phyloP scores from a whole-genome alignment of 2,113 vertebrate species.

The Nicator chloris region DNA sequence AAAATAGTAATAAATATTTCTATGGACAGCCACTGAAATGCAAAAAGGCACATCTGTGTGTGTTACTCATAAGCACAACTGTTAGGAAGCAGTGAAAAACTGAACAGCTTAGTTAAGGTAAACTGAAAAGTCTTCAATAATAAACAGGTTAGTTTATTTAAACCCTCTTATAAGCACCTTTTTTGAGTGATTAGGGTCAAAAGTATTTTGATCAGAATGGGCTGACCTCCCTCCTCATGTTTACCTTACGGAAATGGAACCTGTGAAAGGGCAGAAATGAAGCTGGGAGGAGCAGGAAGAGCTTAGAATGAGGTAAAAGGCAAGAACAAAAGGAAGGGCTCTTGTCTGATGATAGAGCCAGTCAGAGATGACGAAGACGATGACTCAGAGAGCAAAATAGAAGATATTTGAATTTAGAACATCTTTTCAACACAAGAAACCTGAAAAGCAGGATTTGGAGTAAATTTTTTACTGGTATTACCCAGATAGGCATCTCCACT shows the following conservation, averaged over 20 bases:
- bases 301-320: background rate
- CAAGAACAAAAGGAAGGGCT: background rate
- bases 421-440: background rate
- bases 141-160: background rate
- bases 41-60: background rate
- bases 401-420: background rate
- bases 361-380: background rate
- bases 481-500: background rate
- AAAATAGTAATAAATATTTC: background rate
- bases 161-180: background rate
- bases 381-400: background rate
- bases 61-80: background rate
- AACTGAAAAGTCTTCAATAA: background rate
- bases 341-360: background rate
- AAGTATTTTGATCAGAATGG: background rate
- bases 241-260: background rate
- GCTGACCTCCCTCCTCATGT: background rate
- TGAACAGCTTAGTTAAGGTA: background rate
- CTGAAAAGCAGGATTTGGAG: background rate
- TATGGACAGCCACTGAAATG: background rate
- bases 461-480: background rate
- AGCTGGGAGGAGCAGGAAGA: background rate
- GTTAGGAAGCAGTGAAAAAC: background rate
- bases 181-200: background rate
- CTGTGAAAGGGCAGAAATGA: background rate